phyloP scores from a whole-genome alignment of 2,797 vertebrate species.

The Anomalospiza imberbis region DNA sequence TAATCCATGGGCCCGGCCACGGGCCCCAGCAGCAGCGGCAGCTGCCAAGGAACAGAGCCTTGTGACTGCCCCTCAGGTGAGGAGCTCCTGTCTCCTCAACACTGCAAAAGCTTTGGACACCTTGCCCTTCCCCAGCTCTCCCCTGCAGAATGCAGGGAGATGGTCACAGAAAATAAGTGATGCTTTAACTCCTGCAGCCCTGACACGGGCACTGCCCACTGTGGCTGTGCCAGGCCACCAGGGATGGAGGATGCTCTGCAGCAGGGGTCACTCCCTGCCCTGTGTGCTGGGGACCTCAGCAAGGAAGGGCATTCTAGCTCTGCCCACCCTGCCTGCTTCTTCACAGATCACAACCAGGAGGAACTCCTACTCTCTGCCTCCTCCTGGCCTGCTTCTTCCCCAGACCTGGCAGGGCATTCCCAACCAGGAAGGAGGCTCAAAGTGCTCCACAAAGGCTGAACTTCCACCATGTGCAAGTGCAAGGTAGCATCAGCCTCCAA shows the following conservation, averaged over 20 bases:
- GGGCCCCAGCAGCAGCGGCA: neutral
- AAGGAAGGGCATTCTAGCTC: neutral
- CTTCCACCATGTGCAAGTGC: neutral
- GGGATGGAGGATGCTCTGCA: neutral
- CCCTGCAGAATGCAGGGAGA: neutral
- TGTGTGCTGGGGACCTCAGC: fast-evolving
- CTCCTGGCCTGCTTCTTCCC: neutral
- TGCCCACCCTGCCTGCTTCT: neutral
- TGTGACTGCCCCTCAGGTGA: neutral
- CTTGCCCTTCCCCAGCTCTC: neutral
- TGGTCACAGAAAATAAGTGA: fast-evolving
- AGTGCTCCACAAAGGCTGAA: neutral
- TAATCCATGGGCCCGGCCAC: neutral
- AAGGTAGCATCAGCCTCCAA: fast-evolving
- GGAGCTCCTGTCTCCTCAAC: neutral
- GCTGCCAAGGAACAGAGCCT: neutral
- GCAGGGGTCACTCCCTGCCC: fast-evolving
- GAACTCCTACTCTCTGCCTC: neutral
- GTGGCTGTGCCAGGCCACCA: fast-evolving
- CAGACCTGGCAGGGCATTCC: fast-evolving
- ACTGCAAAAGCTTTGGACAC: neutral
- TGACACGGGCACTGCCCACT: fast-evolving
- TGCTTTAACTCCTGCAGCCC: neutral
- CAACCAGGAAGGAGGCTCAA: neutral
- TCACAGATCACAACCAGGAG: neutral